Base-by-base conservation (phyloP, 2,113 vertebrate species). In the Corvus moneduloides region DNA sequence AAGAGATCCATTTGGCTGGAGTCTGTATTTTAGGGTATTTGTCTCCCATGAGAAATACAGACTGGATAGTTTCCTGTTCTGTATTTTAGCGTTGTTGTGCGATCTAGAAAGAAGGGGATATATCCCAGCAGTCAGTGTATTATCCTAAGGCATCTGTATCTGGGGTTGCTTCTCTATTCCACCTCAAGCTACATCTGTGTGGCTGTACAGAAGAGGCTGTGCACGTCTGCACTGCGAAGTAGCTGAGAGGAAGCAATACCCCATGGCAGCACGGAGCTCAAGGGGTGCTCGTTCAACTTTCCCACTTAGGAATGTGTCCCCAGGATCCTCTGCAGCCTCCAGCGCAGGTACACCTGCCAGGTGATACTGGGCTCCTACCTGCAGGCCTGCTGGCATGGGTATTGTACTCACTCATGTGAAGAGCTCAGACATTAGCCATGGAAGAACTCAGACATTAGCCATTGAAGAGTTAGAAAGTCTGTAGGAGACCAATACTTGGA, bases 151-250 rank as follows among this genome's bases (percentile, higher is more conserved):
- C 32, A 10, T 32, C 20, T 5, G 19, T 48, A 3, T 44, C 46
- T 28, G 51, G 9, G 9, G 5, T 13, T 54, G 13, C 9, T 66
- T 66, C 41, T 73, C 28, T 41, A 0, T 48, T 85, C 21, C 49
- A 30, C 62, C 16, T 0, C 51, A 62, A 41, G 51, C 37, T 66
- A 1, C 0, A 7, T 69, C 83, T 66, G n/a, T 9, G 4, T 14
- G 37, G 27, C 39, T 2, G 0, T n/a, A 27, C 24, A 61, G 62
- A 35, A 48, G 49, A 44, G 28, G 13, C 7, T 23, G 9, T 62
- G 63, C 55, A 16, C 1, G 0, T 62, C 81, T 21, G 35, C 41
- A 10, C 46, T 49, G 76, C 41, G 3, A 32, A 30, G 37, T 1
- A 33, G 19, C 68, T 84, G 84, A 44, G 11, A 71, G 67, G n/a